These are phyloP conservation scores for Drosophila sechellia DNA, from an alignment of 1,140 invertebrate species.

Conservation along the genomic window DNA sequence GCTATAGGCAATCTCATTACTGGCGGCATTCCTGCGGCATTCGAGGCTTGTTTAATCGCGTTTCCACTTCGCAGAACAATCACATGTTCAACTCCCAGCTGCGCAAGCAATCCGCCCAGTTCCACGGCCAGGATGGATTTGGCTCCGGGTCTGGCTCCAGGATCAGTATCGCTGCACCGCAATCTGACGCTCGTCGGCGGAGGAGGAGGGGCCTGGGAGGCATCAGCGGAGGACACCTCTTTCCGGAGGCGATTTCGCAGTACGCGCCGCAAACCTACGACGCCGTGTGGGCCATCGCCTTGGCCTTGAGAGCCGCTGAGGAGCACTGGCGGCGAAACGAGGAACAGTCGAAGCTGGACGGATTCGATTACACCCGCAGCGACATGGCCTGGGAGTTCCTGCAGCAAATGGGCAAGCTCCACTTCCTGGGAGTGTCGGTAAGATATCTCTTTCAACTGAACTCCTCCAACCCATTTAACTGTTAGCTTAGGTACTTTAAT, in stretches of 20 bases:
- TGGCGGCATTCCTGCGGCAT: constrained; percentile 36
- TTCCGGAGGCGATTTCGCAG: constrained; percentile 86
- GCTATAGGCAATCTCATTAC: constrained; percentile 69
- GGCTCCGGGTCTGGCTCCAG: constrained; percentile 15
- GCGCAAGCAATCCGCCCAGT: constrained; percentile 70
- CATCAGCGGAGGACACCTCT: constrained; percentile 32
- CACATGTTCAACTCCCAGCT: constrained; percentile 87
- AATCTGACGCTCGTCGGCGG: constrained; percentile 44
- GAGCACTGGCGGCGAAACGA: constrained; percentile 73
- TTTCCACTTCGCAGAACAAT: constrained; percentile 87
- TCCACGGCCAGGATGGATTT: constrained; percentile 49
- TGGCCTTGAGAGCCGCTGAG: constrained; percentile 86
- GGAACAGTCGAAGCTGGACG: constrained; percentile 85
- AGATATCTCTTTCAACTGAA: constrained; percentile 64
- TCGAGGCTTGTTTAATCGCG: constrained; percentile 42
- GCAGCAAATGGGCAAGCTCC: constrained; percentile 89
- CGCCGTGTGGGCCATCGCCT: constrained; percentile 94
- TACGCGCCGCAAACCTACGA: constrained; percentile 93
- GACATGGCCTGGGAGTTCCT: constrained; percentile 89
- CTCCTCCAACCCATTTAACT: background rate
- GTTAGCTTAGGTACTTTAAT: no score
- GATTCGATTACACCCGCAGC: constrained; percentile 89
- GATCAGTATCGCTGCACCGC: constrained; percentile 38
- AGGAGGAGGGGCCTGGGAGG: constrained; percentile 35
- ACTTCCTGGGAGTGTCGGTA: constrained; percentile 93